Evolutionary conservation across 2,113 vertebrate genomes (phyloP).

Genomic region (Emydura subglobosa): DNA sequence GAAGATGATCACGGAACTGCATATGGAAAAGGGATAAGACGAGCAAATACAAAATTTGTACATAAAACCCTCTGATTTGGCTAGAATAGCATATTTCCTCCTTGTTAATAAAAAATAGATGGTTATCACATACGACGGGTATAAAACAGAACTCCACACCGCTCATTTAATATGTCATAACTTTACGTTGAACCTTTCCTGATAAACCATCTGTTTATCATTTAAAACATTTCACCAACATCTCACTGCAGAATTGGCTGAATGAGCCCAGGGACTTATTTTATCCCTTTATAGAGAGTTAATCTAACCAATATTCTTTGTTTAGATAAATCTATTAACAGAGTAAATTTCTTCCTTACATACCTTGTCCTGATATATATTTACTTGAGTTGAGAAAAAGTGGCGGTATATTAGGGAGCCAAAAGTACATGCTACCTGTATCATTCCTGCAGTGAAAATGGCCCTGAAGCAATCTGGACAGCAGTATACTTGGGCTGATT

Average conservation of each 20-base stretch:
- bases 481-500: not conserved
- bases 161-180: not conserved
- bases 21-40: not conserved
- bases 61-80: not conserved
- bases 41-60: not conserved
- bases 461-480: not conserved
- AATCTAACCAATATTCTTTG: not conserved
- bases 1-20: not conserved
- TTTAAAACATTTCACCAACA: not conserved
- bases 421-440: not conserved
- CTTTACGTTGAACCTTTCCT: not conserved
- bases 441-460: not conserved
- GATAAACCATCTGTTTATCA: constrained; percentile 27
- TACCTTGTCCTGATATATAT: not conserved
- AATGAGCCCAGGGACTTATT: not conserved
- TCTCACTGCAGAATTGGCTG: not conserved
- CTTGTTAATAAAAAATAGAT: not conserved
- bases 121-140: not conserved
- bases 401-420: not conserved
- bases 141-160: not conserved
- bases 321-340: not conserved
- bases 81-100: not conserved
- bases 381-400: not conserved
- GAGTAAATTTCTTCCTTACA: not conserved
- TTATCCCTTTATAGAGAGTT: not conserved